A percentile compares a stretch with the other conserved stretches of the same genome.
These are phyloP conservation scores for Trogon surrucura DNA, from an alignment of 2,113 vertebrate species.

Conservation along the genomic window DNA sequence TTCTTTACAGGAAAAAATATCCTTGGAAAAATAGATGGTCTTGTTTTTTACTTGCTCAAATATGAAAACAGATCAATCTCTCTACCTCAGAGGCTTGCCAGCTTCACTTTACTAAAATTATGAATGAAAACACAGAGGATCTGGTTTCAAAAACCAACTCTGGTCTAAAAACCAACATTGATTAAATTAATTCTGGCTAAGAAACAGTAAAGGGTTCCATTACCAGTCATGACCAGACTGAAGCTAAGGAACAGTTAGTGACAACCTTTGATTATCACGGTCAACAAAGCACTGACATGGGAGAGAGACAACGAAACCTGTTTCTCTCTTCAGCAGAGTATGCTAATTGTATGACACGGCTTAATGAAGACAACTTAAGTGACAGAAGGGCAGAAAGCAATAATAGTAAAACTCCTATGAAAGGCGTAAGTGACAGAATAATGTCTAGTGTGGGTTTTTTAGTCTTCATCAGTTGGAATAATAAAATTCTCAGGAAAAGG, in stretches of 20 bases:
- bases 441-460: not conserved
- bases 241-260: not conserved
- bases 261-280: not conserved
- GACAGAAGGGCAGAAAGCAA: not conserved
- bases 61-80: not conserved
- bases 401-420: not conserved
- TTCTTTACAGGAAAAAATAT: not conserved
- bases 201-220: not conserved
- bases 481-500: not conserved
- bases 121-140: not conserved
- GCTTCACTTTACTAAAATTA: not conserved
- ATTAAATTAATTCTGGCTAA: not conserved
- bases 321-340: not conserved
- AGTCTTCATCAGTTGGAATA: not conserved
- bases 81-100: not conserved
- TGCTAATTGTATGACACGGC: not conserved
- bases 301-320: not conserved
- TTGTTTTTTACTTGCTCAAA: not conserved
- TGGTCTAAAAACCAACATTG: not conserved
- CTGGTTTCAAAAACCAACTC: not conserved
- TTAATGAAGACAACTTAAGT: not conserved
- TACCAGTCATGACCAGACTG: not conserved
- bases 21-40: not conserved
- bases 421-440: not conserved
- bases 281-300: not conserved